Percentiles rank a stretch among this genome's conserved stretches.
Conservation (phyloP, 2,888 invertebrate genomes). For the Ferdinandea cuprea region DNA sequence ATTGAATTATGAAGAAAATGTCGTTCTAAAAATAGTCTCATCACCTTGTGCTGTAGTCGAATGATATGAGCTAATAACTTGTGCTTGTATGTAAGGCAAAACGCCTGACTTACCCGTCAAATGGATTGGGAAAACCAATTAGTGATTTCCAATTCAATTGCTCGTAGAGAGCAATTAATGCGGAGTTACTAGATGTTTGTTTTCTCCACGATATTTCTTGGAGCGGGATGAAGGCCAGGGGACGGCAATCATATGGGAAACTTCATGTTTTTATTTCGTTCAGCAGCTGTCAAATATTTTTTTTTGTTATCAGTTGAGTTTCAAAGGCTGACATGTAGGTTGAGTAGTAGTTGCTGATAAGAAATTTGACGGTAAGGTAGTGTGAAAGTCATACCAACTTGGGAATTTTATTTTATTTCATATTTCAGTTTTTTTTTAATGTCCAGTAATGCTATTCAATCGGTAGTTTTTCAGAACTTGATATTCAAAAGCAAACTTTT, state of each 20-base stretch:
- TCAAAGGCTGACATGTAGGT: neutral
- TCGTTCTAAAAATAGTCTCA: slow-evolving; percentile 59
- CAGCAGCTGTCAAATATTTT: slow-evolving; percentile 6
- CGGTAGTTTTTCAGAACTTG: no score
- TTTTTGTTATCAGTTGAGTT: slow-evolving; percentile 23
- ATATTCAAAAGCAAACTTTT: no score
- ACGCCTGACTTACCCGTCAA: slow-evolving; percentile 39
- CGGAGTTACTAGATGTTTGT: slow-evolving; percentile 2
- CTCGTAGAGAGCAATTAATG: neutral
- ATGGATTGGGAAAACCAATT: slow-evolving; percentile 17
- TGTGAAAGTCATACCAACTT: neutral
- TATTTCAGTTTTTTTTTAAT: no score
- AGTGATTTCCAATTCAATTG: neutral
- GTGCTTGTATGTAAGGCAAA: neutral
- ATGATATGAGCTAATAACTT: neutral
- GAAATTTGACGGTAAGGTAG: neutral
- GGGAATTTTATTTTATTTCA: no score
- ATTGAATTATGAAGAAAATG: slow-evolving; percentile 32
- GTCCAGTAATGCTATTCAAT: no score
- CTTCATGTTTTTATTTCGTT: slow-evolving; percentile 43
- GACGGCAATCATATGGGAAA: slow-evolving; percentile 43
- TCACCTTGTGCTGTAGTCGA: slow-evolving; percentile 37
- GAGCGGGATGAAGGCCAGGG: neutral
- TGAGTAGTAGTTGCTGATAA: neutral
- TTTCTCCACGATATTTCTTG: slow-evolving; percentile 4